These are phyloP conservation scores for Rhynchonycteris naso DNA, from an alignment of 2,797 vertebrate species.

Conservation along the genomic window DNA sequence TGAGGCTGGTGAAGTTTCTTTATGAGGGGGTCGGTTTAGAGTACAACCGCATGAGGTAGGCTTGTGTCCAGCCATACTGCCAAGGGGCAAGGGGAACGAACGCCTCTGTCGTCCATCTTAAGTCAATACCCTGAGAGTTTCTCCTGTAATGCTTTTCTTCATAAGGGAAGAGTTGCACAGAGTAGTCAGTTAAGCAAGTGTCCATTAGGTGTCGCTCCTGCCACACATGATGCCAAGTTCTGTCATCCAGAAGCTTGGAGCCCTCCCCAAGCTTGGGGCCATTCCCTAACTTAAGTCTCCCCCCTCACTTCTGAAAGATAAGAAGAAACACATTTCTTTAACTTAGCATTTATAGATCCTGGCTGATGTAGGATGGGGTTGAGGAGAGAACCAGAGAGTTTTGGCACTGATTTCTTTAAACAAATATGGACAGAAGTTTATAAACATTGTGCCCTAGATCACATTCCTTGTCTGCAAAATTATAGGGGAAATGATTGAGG, in stretches of 20 bases:
- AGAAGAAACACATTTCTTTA: neutral
- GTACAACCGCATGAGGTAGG: neutral
- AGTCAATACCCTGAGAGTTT: neutral
- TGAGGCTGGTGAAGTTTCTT: neutral
- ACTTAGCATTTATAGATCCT: neutral
- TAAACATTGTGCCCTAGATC: neutral
- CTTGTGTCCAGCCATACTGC: neutral
- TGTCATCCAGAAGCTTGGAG: neutral
- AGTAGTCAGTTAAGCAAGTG: slow-evolving; percentile 8
- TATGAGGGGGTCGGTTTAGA: neutral
- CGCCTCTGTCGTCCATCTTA: neutral
- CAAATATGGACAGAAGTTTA: neutral
- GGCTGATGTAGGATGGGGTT: neutral
- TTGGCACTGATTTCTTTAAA: neutral
- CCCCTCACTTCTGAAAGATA: neutral
- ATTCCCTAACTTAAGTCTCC: neutral
- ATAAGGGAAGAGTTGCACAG: neutral
- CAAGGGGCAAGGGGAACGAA: neutral
- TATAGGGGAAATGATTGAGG: neutral
- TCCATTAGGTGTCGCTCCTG: slow-evolving; percentile 51
- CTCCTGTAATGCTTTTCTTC: neutral
- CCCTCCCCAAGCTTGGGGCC: neutral
- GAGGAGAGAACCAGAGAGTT: neutral
- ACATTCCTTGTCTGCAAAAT: neutral
- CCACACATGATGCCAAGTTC: neutral